These are phyloP conservation scores for Grammomys dolichurus DNA, from an alignment of 2,113 vertebrate species.

Conservation along the genomic window DNA sequence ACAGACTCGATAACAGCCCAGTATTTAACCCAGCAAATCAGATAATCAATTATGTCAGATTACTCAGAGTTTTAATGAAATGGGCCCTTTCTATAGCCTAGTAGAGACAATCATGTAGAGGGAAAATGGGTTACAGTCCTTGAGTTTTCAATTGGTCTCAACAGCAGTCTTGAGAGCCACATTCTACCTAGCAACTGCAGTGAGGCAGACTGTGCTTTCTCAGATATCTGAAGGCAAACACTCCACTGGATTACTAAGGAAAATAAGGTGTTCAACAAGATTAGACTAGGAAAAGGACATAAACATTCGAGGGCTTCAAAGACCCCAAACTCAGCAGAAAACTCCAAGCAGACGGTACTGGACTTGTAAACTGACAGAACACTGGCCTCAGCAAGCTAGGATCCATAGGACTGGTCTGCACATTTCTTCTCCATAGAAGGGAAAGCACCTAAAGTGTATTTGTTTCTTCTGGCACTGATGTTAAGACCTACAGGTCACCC, in stretches of 20 bases:
- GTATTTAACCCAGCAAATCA: constrained; percentile 79
- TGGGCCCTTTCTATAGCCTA: neutral
- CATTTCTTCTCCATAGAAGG: neutral
- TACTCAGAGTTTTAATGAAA: constrained; percentile 75
- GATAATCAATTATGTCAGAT: constrained; percentile 69
- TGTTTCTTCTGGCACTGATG: neutral
- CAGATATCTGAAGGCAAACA: neutral
- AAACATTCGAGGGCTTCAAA: constrained; percentile 27
- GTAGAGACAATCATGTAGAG: neutral
- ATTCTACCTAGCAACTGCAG: constrained; percentile 37
- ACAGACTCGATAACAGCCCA: constrained; percentile 57
- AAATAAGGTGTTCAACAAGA: constrained; percentile 11
- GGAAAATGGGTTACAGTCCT: neutral
- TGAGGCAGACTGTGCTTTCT: neutral
- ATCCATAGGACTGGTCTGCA: neutral
- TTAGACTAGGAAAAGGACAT: neutral
- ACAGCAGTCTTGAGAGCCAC: constrained; percentile 52
- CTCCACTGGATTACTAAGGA: neutral
- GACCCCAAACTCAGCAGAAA: constrained; percentile 1
- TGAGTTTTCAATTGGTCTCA: constrained; percentile 58
- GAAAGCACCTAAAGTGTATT: neutral
- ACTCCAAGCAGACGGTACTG: neutral
- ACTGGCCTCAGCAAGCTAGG: neutral
- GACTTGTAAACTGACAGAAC: neutral
- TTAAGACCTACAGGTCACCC: neutral